Base-by-base conservation (phyloP, 2,888 invertebrate species). In the Proisotoma minuta region DNA sequence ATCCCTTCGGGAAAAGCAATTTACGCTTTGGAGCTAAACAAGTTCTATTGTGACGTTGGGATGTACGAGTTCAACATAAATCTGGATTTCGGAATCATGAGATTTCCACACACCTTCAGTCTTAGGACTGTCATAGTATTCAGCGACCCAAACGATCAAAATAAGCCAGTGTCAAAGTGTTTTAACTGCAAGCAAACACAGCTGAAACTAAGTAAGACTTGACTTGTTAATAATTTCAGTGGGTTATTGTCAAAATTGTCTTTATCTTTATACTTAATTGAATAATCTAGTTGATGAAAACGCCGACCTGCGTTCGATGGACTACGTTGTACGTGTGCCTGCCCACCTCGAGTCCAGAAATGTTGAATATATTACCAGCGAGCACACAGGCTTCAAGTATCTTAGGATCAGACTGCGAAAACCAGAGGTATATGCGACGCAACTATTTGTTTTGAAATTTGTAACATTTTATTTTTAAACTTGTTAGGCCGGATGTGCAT, bases 11-110 rank as follows among this genome's bases (percentile, higher is more conserved):
- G n/a, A 5, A 5, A 49, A 22, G 15, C 24, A 22, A 22, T 5
- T 3, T 56, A 43, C 26, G 15, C 5, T 43, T 10, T 24, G 5
- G 10, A 8, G 18, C 4, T 4, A 4, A 22, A 47, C n/a, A 56
- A 56, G 23, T n/a, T 56, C 5, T 56, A 39, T 26, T 22, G 23
- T 12, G 23, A 10, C 3, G 3, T 15, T 23, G 56, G 56, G 2
- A 40, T 27, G 5, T 43, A 24, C 43, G 56, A 43, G 8, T 43
- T 56, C 26, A 2, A n/a, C 5, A 12, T 56, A 3, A 43, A 22
- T 18, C 20, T 56, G 56, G 47, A 43, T n/a, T 56, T 56, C 18
- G 24, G 43, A 24, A 15, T 2, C 2, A 56, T 56, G 8, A 23
- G 26, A 3, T n/a, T 23, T 18, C 23, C 10, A 5, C 10, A 40